Base-by-base conservation (phyloP, 2,888 invertebrate genomes). In the Thyatira batis region DNA sequence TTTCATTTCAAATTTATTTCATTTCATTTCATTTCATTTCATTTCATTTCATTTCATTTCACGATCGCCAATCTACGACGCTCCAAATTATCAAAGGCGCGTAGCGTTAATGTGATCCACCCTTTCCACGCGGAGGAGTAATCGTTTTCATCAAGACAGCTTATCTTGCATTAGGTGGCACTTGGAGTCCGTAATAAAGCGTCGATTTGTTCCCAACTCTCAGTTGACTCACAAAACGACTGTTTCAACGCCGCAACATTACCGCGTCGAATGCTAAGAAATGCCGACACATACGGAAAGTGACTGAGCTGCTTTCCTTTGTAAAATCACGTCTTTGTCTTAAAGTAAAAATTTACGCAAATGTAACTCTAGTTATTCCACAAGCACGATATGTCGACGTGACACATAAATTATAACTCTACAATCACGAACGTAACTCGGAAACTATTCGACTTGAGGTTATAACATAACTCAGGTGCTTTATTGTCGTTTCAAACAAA, bases 401-500 rank as follows among this genome's bases (percentile, higher is more conserved):
- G 78, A 80, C 65, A 83, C 81, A 80, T 78, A 79, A 74, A 76
- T 69, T 57, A 67, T 61, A 67, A 71, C 58, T 67, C 65, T 63
- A 55, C 69, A 69, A 76, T 73, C 67, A 69, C 69, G 63, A 73
- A 65, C 64, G 63, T 70, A 69, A 73, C 76, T 80, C 62, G 65
- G 75, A 76, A 82, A 79, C 76, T 76, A 77, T 78, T 79, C 71
- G 70, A 76, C 69, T 71, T 76, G 61, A 73, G 76, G 80, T 78
- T 73, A 76, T 74, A 77, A 74, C 70, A 78, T 78, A 81, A 80
- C 79, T 78, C 74, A 67, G 58, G 57, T 71, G 69, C 78, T 80
- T 82, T 78, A 82, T 71, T 71, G 71, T 60, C 60, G 65, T 55
- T 52, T 50, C 63, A 66, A 80, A 77, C 72, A 78, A 77, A 73